Percentiles rank a stretch among this genome's conserved stretches.
Conservation (phyloP, 2,888 invertebrate genomes). For the Meteorus cinctellus region DNA sequence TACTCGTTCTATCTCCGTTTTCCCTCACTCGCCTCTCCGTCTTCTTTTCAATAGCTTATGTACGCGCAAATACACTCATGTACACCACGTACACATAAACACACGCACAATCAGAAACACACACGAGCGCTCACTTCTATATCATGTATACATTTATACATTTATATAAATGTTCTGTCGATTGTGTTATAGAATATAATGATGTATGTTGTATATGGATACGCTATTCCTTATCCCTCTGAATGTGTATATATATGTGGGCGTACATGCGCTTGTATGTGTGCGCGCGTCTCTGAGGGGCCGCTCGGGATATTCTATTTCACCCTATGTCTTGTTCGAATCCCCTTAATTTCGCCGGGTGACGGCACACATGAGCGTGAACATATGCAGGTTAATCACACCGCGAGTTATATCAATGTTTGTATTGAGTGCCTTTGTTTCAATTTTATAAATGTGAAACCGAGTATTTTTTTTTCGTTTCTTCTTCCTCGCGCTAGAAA, state of each 20-base stretch:
- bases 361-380: slow-evolving; percentile 58
- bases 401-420: neutral
- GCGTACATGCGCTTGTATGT: neutral
- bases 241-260: too few species aligned
- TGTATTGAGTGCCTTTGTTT: neutral
- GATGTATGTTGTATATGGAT: neutral
- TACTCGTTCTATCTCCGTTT: slow-evolving; percentile 32
- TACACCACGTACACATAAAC: neutral
- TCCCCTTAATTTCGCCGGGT: slow-evolving; percentile 63
- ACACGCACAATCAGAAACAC: neutral
- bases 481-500: neutral
- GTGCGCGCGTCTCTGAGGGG: slow-evolving; percentile 50
- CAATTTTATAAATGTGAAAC: too few species aligned
- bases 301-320: slow-evolving; percentile 60
- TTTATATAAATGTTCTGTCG: too few species aligned
- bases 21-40: slow-evolving; percentile 7
- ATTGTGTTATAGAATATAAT: too few species aligned
- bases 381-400: slow-evolving; percentile 45
- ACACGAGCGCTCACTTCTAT: neutral
- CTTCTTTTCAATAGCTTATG: slow-evolving; percentile 15
- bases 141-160: neutral
- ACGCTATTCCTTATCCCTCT: slow-evolving; percentile 19
- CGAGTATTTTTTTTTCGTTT: too few species aligned
- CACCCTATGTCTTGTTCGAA: slow-evolving; percentile 61
- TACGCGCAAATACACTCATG: neutral